phyloP scores from a whole-genome alignment of 2,797 vertebrate species.

The Typhlichthys subterraneus region DNA sequence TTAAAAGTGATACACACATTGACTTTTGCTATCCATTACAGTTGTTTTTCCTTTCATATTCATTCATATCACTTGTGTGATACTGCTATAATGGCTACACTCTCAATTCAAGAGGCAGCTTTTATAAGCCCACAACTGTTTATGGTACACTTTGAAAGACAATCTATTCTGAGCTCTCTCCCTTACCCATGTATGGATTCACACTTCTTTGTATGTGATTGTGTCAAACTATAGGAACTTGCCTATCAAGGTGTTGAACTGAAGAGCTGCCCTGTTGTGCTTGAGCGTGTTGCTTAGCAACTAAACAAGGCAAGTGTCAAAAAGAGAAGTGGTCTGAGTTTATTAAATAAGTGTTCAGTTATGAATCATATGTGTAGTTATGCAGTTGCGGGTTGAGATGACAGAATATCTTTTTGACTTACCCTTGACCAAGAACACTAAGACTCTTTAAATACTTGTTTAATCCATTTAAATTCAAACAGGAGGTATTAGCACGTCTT shows the following conservation, averaged over 20 bases:
- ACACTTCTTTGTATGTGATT: conserved; percentile 51
- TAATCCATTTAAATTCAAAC: no score
- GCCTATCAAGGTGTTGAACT: conserved; percentile 50
- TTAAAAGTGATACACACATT: conserved; percentile 44
- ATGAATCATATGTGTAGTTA: no score
- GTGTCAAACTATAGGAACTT: conserved; percentile 57
- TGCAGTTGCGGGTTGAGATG: no score
- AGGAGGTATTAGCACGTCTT: not conserved
- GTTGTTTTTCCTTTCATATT: conserved; percentile 32
- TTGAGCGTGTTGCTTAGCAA: conserved; percentile 72
- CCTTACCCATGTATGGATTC: conserved; percentile 33
- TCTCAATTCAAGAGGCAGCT: conserved; percentile 44
- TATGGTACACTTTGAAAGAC: conserved; percentile 45
- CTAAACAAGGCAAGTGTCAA: conserved; percentile 33
- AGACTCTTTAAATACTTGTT: no score
- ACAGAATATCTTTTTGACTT: no score
- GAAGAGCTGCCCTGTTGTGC: conserved; percentile 65
- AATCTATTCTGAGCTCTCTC: conserved; percentile 66
- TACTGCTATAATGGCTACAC: conserved; percentile 44
- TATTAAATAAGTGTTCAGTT: no score
- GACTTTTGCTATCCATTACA: conserved; percentile 9
- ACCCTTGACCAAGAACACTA: no score
- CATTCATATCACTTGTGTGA: conserved; percentile 41
- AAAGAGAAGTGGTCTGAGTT: no score
- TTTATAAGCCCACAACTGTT: conserved; percentile 41